phyloP scores from a whole-genome alignment of 1,140 invertebrate species.

The Caenorhabditis briggsae region DNA sequence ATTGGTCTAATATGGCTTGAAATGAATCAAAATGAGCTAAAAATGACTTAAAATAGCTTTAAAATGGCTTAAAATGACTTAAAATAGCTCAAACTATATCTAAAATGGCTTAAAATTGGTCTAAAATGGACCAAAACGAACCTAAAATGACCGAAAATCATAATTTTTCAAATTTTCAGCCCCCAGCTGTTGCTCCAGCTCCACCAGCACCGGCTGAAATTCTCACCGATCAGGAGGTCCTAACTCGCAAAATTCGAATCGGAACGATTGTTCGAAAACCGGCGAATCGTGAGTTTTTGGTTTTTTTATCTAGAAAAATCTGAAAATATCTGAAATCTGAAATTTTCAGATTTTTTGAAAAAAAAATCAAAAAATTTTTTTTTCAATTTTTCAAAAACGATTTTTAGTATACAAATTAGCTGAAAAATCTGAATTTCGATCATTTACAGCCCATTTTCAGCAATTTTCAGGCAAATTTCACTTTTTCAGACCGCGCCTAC shows the following conservation, averaged over 20 bases:
- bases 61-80: too few species aligned
- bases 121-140: not conserved
- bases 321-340: too few species aligned
- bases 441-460: not conserved
- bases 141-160: not conserved
- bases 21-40: too few species aligned
- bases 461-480: not conserved
- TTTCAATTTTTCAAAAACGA: too few species aligned
- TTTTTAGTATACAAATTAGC: too few species aligned
- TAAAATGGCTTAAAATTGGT: too few species aligned
- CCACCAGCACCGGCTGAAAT: not conserved
- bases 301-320: not conserved
- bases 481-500: constrained; percentile 11
- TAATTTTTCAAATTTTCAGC: not conserved
- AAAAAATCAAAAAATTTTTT: not conserved
- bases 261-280: constrained; percentile 41
- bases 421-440: too few species aligned
- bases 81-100: too few species aligned
- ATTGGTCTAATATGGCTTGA: too few species aligned
- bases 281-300: constrained; percentile 13
- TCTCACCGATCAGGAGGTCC: constrained; percentile 4
- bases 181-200: too few species aligned
- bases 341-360: too few species aligned
- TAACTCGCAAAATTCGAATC: constrained; percentile 11
- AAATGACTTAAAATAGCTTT: too few species aligned